Evolutionary conservation across 2,888 invertebrate species (phyloP).

Genomic region (Tenthredo notha): DNA sequence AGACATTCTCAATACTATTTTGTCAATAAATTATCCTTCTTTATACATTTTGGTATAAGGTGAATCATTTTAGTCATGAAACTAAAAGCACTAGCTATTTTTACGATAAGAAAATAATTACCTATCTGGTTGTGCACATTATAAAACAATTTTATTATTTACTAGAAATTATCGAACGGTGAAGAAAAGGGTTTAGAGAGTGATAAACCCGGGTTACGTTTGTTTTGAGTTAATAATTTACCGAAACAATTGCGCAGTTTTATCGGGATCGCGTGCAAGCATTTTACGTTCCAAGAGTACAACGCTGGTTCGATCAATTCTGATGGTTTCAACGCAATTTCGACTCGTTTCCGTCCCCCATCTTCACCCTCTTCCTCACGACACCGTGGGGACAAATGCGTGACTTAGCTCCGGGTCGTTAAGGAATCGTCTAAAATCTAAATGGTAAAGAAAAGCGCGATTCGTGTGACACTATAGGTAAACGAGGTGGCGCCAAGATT

Average conservation of each 20-base stretch:
- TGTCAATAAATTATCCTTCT: not conserved
- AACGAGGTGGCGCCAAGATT: constrained; percentile 37
- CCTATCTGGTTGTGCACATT: not conserved
- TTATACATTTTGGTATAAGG: not conserved
- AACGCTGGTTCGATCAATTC: constrained; percentile 49
- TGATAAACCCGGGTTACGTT: not conserved
- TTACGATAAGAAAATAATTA: not conserved
- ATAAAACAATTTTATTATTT: not conserved
- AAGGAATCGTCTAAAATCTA: constrained; percentile 52
- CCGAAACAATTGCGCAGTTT: constrained; percentile 48
- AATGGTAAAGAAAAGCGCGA: constrained; percentile 52
- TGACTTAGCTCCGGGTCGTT: constrained; percentile 46
- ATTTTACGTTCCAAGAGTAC: constrained; percentile 16
- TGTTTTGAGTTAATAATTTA: constrained; percentile 43
- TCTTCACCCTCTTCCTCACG: constrained; percentile 42
- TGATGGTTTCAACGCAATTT: constrained; percentile 52
- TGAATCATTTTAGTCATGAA: not conserved
- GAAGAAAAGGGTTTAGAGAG: constrained; percentile 9
- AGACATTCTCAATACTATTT: not conserved
- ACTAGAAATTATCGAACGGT: not conserved
- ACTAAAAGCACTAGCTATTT: not conserved
- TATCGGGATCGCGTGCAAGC: constrained; percentile 49
- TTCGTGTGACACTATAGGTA: constrained; percentile 48
- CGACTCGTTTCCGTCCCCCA: constrained; percentile 49
- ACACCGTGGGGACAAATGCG: constrained; percentile 50